Evolutionary conservation across 2,797 vertebrate genomes (phyloP), one percentile per base, ranked within the genome.

Genomic region (Chaunax sp.): DNA sequence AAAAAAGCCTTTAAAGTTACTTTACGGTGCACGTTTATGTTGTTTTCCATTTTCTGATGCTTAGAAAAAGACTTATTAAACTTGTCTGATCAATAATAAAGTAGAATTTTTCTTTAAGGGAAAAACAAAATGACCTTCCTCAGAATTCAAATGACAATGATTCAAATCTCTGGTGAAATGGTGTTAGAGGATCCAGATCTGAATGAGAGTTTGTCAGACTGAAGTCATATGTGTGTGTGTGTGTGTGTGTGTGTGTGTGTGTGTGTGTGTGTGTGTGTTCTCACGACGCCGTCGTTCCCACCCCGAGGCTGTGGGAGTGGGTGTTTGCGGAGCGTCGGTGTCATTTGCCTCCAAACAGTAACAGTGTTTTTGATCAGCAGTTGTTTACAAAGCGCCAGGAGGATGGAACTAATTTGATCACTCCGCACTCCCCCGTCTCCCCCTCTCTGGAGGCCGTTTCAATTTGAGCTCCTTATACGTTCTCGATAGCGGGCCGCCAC

Each of bases 381-480:
- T 82, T 84, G 86, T 90, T 89, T 88, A 86, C 84, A 83, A 69
- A 70, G 43, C 16, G 64, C 84, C 80, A 64, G 75, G 78, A 87
- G 87, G 86, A 89, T 57, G 76, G 60, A 78, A 83, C 83, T 91
- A 81, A 90, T 89, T 88, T 89, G 78, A 88, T 82, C 74, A 61
- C 72, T 75, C 49, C 46, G 73, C 60, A 75, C 64, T 81, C 84
- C 77, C 81, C 49, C 2, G 12, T 50, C 57, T 56, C 72, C 26
- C 53, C 22, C 64, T 38, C 85, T 78, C 82, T 0, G 60, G 82
- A 80, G 83, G 77, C 43, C 4, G 41, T 62, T 79, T 85, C 81
- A 83, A 76, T 77, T 70, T 79, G 37, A 80, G 82, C 71, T 82
- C 67, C 77, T 75, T 19, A 37, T 60, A 66, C 20, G 26, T 66